Base-by-base conservation (phyloP, 2,888 invertebrate species). In the Xanthia togata region DNA sequence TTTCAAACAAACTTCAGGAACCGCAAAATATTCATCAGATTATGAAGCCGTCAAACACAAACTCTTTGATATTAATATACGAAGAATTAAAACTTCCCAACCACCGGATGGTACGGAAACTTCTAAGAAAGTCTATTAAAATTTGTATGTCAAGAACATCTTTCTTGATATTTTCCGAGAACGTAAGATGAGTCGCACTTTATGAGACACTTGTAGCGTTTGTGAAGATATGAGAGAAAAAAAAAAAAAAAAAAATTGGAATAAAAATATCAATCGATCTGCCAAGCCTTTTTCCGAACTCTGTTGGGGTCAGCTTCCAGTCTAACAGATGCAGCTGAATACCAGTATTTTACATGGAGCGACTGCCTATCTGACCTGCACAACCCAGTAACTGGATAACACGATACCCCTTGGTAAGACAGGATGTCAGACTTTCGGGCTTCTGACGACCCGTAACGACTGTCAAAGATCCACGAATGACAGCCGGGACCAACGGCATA, bases 41-140 rank as follows among this genome's bases (percentile, higher is more conserved):
- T 41, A 57, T 14, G 20, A 73, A 65, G 6, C 44, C 44, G 62
- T 71, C 76, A 76, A 55, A 65, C 23, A 23, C 74, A 53, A 35
- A 62, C 50, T 65, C 69, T 81, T 78, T 63, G 35, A 65, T 53
- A 57, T 78, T 63, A 79, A 64, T 44, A 70, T 38, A 59, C 12
- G 17, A 47, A 38, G 44, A 69, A 79, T 81, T 82, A 64, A 53
- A 78, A 83, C 11, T 70, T 70, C 4, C 3, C 44, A 4, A 9
- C 35, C 47, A 57, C 64, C 59, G 47, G 68, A 50, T 82, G 68
- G 14, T 35, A 35, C 4, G 6, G 9, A 5, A 68, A 82, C 41
- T 79, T 83, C 83, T 79, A n/a, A 79, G 70, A 83, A 78, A 83
- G 26, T 79, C 65, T 70, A 76, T 76, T 76, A 83, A 47, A 72